Base-by-base conservation (phyloP, 2,888 invertebrate genomes). In the Argyresthia albistria region DNA sequence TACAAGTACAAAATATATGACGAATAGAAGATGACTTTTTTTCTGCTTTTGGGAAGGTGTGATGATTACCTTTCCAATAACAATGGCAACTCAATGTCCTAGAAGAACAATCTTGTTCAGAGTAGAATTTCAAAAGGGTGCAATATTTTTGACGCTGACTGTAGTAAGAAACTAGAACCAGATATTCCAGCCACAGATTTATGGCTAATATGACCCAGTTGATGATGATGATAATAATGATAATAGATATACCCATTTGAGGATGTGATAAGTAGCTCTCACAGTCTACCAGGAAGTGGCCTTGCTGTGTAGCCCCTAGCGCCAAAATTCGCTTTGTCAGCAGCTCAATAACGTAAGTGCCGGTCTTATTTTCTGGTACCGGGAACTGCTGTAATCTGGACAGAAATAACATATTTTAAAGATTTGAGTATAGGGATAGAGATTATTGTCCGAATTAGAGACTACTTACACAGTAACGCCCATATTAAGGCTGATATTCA, bases 271-370 rank as follows among this genome's bases (percentile, higher is more conserved):
- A 92, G 69, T 95, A 97, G 0, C 97, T 97, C 76, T 98, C 98
- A 66, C 98, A 98, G 70, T 98, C 98, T 0, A 98, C 97, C 50
- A 95, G 78, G 75, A 97, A 98, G 64, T 95, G 96, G 0, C 98
- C 98, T 55, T 93, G 92, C 67, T 95, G 96, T 0, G 91, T 83
- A 0, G 97, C 98, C 14, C 98, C 97, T 1, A 97, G 83, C 0
- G 96, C 93, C 42, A 93, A 84, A 16, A 98, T 91, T 15, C 97
- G 89, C 73, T 97, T 97, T 0, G 95, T 93, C 0, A 98, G 84
- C 54, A 93, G 88, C 60, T 98, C 98, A 55, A 98, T 94, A 0
- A 94, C 93, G 66, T 95, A 94, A 0, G 96, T 93, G 0, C 97
- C 97, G n/a, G 95, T 96, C 65, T 95, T 92, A 56, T 95, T 97